These are phyloP conservation scores for Lacerta bilineata DNA, from an alignment of 2,797 vertebrate genomes.

Conservation along the genomic window DNA sequence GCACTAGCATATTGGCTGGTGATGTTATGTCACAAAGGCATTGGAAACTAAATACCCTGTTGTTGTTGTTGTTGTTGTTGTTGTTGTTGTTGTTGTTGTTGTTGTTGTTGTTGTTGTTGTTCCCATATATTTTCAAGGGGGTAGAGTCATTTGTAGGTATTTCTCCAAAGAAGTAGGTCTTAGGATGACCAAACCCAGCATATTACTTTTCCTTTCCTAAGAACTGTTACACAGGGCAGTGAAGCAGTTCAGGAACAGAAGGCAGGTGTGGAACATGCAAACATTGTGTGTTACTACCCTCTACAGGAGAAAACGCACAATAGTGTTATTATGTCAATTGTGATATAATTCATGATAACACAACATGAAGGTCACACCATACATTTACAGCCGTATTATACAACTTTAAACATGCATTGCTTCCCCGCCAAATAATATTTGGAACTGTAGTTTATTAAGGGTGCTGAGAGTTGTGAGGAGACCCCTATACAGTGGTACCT, in stretches of 20 bases:
- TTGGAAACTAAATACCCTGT: neutral
- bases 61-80: neutral
- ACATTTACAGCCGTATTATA: too few relatives aligned
- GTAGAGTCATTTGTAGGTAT: neutral
- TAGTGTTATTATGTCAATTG: accelerated
- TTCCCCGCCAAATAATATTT: too few relatives aligned
- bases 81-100: too few relatives aligned
- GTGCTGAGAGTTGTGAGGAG: too few relatives aligned
- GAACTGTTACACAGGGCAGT: neutral
- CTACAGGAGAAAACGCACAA: neutral
- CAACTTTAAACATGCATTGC: too few relatives aligned
- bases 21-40: neutral
- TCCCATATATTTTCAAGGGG: neutral
- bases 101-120: too few relatives aligned
- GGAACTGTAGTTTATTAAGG: too few relatives aligned
- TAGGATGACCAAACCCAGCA: neutral
- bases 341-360: neutral
- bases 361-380: too few relatives aligned
- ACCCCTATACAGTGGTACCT: too few relatives aligned
- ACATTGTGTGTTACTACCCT: neutral
- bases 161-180: neutral
- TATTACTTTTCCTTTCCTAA: neutral
- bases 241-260: neutral
- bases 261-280: neutral
- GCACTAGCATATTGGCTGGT: neutral